Percentiles rank a stretch among this genome's conserved stretches.
phyloP scores from a whole-genome alignment of 2,113 vertebrate genomes.

The Polypterus senegalus region DNA sequence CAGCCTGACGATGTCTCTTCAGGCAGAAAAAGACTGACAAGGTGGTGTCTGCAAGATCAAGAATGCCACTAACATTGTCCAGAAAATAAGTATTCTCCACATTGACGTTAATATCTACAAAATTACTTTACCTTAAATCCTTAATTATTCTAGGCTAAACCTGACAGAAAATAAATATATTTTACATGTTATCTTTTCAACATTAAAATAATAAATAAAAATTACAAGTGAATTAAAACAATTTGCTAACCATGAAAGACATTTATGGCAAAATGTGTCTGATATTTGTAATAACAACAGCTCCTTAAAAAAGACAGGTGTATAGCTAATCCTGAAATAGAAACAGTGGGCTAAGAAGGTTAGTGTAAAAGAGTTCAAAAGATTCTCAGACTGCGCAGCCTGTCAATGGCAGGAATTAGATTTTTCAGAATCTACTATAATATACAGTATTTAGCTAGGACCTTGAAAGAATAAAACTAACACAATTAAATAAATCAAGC shows the following conservation, averaged over 20 bases:
- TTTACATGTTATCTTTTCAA: too few species aligned
- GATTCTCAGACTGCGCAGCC: not conserved
- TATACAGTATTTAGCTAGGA: slow-evolving; percentile 4
- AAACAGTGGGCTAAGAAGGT: slow-evolving; percentile 27
- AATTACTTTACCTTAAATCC: too few species aligned
- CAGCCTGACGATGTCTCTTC: not conserved
- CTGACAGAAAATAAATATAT: too few species aligned
- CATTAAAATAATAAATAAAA: too few species aligned
- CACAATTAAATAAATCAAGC: slow-evolving; percentile 13
- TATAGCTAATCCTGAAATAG: slow-evolving; percentile 24
- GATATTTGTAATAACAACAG: too few species aligned
- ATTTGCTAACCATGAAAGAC: too few species aligned
- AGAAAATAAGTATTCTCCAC: not conserved
- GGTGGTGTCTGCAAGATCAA: not conserved
- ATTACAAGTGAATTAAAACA: too few species aligned
- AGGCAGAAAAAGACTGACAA: not conserved
- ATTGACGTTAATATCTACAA: too few species aligned
- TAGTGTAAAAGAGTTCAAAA: slow-evolving; percentile 19
- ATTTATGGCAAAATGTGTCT: too few species aligned
- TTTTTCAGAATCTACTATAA: slow-evolving; percentile 7
- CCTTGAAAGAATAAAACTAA: slow-evolving; percentile 14
- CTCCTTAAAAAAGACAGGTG: not conserved
- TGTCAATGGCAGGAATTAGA: slow-evolving; percentile 2
- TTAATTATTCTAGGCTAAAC: too few species aligned
- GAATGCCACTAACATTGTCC: not conserved